Evolutionary conservation across 1,140 invertebrate species (phyloP).

Genomic region (Brachionus calyciflorus): DNA sequence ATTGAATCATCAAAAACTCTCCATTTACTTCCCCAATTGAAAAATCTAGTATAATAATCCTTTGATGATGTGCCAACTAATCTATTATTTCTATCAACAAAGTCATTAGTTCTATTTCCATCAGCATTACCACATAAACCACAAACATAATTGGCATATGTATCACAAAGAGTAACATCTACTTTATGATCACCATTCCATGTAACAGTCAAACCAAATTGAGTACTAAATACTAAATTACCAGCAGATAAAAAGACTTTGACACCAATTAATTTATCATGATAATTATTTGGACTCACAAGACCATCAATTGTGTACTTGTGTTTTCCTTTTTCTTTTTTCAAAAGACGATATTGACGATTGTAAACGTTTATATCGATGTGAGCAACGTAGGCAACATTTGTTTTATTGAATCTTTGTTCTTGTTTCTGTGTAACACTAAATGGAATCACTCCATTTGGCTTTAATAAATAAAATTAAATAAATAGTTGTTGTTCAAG

Average conservation of each 20-base stretch:
- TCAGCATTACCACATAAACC: constrained; percentile 39
- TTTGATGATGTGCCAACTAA: neutral
- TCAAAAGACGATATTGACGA: neutral
- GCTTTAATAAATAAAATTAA: constrained; percentile 4
- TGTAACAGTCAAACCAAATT: constrained; percentile 23
- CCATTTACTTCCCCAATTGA: constrained; percentile 17
- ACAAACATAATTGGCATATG: constrained; percentile 30
- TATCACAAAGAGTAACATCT: constrained; percentile 24
- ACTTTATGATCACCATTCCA: constrained; percentile 41
- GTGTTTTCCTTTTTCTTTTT: neutral
- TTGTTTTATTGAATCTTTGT: neutral
- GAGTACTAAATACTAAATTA: constrained; percentile 17
- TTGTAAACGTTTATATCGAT: constrained; percentile 31
- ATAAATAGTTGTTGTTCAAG: too few species aligned
- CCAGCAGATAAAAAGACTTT: constrained; percentile 21
- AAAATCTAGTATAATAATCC: neutral
- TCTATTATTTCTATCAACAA: constrained; percentile 24
- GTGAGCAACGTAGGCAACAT: constrained; percentile 1
- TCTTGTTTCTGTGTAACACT: constrained; percentile 35
- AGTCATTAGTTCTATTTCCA: constrained; percentile 36
- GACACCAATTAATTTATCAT: neutral
- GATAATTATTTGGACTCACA: constrained; percentile 7
- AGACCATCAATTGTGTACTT: neutral
- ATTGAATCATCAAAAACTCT: constrained; percentile 35
- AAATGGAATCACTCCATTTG: constrained; percentile 17